These are phyloP conservation scores for Parnassius glacialis DNA, from an alignment of 2,888 invertebrate species.

Conservation along the genomic window DNA sequence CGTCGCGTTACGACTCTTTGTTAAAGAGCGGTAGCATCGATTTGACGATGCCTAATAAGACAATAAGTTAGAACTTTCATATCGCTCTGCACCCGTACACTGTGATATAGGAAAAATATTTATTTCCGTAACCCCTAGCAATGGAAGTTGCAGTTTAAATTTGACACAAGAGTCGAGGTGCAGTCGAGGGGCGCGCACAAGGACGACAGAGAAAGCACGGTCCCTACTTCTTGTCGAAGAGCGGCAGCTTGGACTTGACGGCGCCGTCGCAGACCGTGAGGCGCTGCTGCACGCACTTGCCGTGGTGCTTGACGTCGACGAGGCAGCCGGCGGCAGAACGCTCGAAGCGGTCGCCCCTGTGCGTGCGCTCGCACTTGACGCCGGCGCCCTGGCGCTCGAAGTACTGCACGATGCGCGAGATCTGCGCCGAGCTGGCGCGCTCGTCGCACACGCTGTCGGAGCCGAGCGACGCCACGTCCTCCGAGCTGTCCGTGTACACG, in stretches of 20 bases:
- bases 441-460: slow-evolving; percentile 88
- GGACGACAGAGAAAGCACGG: neutral
- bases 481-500: slow-evolving; percentile 92
- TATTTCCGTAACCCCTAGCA: slow-evolving; percentile 8
- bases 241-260: slow-evolving; percentile 90
- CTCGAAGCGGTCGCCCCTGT: slow-evolving; percentile 47
- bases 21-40: slow-evolving; percentile 39
- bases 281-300: slow-evolving; percentile 82
- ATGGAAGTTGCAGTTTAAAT: slow-evolving; percentile 19
- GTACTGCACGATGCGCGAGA: slow-evolving; percentile 92
- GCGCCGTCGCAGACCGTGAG: slow-evolving; percentile 92
- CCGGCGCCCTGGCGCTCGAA: slow-evolving; percentile 89
- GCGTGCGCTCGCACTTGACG: slow-evolving; percentile 71
- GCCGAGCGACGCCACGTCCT: slow-evolving; percentile 91
- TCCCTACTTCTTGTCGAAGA: slow-evolving; percentile 85
- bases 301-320: slow-evolving; percentile 49
- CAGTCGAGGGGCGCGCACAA: neutral
- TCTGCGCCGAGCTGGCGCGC: slow-evolving; percentile 83
- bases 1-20: too few species aligned
- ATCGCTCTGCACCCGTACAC: slow-evolving; percentile 3
- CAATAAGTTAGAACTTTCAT: slow-evolving; percentile 7
- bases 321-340: slow-evolving; percentile 38
- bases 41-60: slow-evolving; percentile 32
- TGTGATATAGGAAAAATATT: slow-evolving; percentile 9
- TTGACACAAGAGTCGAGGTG: slow-evolving; percentile 10